Evolutionary conservation across 2,797 vertebrate species (phyloP).

Genomic region (Allobates femoralis): DNA sequence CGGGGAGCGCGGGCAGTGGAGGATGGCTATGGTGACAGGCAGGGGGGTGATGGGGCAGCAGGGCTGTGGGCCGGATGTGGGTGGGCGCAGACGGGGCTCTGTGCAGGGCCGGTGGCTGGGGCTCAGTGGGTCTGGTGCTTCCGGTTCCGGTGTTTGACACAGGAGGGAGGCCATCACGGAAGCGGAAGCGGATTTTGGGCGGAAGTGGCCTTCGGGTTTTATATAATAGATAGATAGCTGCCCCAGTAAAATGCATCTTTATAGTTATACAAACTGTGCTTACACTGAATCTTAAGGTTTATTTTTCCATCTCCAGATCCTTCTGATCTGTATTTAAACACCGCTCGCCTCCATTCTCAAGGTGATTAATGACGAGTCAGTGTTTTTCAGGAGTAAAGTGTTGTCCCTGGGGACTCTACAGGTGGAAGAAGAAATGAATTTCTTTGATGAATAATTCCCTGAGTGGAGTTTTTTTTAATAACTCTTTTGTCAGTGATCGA

Average conservation of each 20-base stretch:
- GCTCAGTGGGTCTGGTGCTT: too few relatives aligned
- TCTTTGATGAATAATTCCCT: constrained; percentile 83
- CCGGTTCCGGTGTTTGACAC: too few relatives aligned
- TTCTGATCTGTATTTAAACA: constrained; percentile 69
- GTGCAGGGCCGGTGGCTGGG: too few relatives aligned
- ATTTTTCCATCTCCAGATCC: constrained; percentile 55
- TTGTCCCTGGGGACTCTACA: constrained; percentile 76
- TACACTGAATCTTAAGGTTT: constrained; percentile 4
- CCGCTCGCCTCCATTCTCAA: constrained; percentile 59
- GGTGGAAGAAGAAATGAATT: constrained; percentile 86
- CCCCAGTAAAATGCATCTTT: not conserved
- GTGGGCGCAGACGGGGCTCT: too few relatives aligned
- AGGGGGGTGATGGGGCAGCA: too few relatives aligned
- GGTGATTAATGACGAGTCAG: constrained; percentile 72
- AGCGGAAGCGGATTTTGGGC: too few relatives aligned
- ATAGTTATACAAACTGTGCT: not conserved
- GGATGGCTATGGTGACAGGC: too few relatives aligned
- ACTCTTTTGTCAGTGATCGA: constrained; percentile 91
- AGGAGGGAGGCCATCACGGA: too few relatives aligned
- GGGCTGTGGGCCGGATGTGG: too few relatives aligned
- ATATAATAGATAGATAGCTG: not conserved
- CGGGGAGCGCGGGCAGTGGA: too few relatives aligned
- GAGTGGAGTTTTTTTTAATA: constrained; percentile 87
- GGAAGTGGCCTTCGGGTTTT: too few relatives aligned
- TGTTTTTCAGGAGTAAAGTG: constrained; percentile 71